Conservation (phyloP, 1,140 invertebrate genomes). For the Latrodectus geometricus region DNA sequence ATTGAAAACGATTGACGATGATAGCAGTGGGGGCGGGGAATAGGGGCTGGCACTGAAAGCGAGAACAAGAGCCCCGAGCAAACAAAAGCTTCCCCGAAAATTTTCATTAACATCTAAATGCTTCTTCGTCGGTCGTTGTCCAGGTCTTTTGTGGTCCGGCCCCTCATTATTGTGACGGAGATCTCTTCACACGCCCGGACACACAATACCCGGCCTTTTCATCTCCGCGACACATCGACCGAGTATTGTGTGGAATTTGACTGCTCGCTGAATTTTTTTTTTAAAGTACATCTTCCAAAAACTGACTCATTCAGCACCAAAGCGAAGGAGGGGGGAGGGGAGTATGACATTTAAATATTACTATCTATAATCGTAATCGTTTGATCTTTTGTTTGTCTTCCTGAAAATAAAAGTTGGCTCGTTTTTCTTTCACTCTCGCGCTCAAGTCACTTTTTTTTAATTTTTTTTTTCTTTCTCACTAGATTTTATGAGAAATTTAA, state of each 20-base stretch:
- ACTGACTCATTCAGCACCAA: neutral
- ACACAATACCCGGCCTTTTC: neutral
- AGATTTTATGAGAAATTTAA: no score
- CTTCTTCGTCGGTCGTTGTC: conserved; percentile 15
- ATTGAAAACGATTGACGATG: neutral
- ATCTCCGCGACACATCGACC: neutral
- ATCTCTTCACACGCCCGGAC: neutral
- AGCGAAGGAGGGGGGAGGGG: neutral
- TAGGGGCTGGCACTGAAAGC: conserved; percentile 3
- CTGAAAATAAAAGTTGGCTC: no score
- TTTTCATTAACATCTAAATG: conserved; percentile 55
- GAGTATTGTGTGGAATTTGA: neutral
- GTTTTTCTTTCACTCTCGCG: no score
- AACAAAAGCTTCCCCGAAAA: conserved; percentile 41
- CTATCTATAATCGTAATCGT: neutral
- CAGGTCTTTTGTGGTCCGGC: conserved; percentile 39
- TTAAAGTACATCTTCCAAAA: neutral
- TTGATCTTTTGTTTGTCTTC: neutral
- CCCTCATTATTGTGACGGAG: conserved; percentile 1
- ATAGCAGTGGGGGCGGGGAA: neutral
- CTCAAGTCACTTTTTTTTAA: no score
- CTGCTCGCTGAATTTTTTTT: neutral
- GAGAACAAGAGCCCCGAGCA: neutral
- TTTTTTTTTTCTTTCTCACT: no score
- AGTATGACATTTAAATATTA: neutral